Evolutionary conservation across 2,797 vertebrate genomes (phyloP).

Genomic region (Cryptoprocta ferox): DNA sequence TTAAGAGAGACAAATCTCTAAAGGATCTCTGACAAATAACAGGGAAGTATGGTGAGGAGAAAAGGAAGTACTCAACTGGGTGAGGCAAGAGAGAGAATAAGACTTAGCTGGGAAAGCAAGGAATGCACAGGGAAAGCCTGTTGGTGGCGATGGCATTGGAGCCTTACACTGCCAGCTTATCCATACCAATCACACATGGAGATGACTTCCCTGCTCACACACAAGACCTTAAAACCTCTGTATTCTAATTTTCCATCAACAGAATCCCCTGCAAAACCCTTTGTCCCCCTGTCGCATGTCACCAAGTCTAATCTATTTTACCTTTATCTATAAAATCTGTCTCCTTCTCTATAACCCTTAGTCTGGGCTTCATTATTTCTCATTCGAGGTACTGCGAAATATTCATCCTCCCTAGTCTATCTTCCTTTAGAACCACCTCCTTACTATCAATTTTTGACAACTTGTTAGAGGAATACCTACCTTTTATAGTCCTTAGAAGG

Average conservation of each 20-base stretch:
- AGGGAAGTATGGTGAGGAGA: neutral
- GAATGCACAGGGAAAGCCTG: neutral
- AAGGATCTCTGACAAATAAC: neutral
- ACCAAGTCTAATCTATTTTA: conserved; percentile 40
- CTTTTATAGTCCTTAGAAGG: neutral
- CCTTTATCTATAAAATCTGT: neutral
- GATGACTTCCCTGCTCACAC: neutral
- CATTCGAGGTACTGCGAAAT: conserved; percentile 16
- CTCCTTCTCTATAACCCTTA: neutral
- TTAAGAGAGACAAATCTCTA: neutral
- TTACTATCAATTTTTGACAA: neutral
- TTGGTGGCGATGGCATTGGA: neutral
- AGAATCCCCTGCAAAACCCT: conserved; percentile 25
- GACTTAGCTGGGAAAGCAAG: neutral
- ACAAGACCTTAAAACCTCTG: neutral
- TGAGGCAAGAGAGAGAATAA: neutral
- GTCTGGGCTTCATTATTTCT: neutral
- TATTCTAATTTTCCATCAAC: neutral
- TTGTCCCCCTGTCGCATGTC: neutral
- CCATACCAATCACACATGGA: neutral
- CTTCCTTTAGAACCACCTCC: neutral
- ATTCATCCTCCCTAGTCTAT: neutral
- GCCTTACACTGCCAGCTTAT: neutral
- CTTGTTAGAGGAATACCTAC: neutral
- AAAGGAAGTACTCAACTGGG: neutral